Evolutionary conservation across 2,888 invertebrate species (phyloP), one percentile per base, ranked within the genome.

Genomic region (Pedicia rivosa): DNA sequence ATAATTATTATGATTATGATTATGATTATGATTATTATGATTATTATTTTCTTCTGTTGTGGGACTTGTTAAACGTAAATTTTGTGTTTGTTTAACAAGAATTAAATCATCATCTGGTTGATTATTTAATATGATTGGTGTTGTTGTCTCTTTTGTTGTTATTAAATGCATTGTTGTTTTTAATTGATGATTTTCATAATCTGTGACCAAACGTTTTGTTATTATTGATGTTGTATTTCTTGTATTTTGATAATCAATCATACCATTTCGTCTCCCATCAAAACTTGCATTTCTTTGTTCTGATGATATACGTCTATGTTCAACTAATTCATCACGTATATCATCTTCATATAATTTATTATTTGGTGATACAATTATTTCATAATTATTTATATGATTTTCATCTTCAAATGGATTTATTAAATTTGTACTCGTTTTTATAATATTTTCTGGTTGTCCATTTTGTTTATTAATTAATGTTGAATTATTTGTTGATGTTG

Each of bases 211-310:
- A 5, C 36, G 41, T 22, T n/a, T n/a, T n/a, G n/a, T n/a, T n/a
- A n/a, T n/a, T n/a, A n/a, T n/a, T 2, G 20, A 32, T 31, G 16
- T 8, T 32, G 13, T n/a, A n/a, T n/a, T n/a, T n/a, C n/a, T n/a
- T 17, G 5, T 30, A 30, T 40, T 15, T 29, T 35, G 42, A 32
- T 42, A 43, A 7, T 44, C 43, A 42, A 56, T 45, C 3, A 62
- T 62, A 16, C 62, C 62, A 43, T 62, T 61, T n/a, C 62, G 52
- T 2, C 62, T 47, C 0, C 62, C 62, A 48, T 62, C 62, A 15
- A 55, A 50, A 13, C 48, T 50, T 2, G 55, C 54, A 26, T 53
- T 52, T 30, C 61, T 51, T 41, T 59, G 56, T 27, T 58, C 56
- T 6, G 50, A 51, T 5, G 56, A 54, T 10, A 54, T 50, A 34